These are phyloP conservation scores for Saccostrea echinata DNA, from an alignment of 1,140 invertebrate species.

Conservation along the genomic window DNA sequence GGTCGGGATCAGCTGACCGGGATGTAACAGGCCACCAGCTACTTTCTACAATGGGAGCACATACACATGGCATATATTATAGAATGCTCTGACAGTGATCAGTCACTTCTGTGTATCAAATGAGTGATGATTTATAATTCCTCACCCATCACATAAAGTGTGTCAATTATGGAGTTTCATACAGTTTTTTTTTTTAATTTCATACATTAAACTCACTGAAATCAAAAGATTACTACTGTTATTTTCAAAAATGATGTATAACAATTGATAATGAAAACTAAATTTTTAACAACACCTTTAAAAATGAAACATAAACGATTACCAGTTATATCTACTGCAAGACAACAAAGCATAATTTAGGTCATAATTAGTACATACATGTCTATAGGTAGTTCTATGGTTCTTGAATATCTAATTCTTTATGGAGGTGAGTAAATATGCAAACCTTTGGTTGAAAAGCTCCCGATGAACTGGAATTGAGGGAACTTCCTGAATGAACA, in stretches of 20 bases:
- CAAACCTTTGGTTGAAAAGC: slow-evolving; percentile 94
- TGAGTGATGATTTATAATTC: slow-evolving; percentile 48
- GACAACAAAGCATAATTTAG: neutral
- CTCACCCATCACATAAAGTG: neutral
- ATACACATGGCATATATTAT: slow-evolving; percentile 15
- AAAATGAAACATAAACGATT: neutral
- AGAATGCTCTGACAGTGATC: neutral
- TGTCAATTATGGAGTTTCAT: too few species aligned
- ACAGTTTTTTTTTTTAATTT: too few species aligned
- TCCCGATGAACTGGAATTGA: slow-evolving; percentile 89
- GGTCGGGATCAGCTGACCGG: slow-evolving; percentile 59
- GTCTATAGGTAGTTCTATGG: neutral
- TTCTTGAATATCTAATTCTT: neutral
- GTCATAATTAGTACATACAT: neutral
- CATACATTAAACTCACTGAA: too few species aligned
- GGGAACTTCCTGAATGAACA: slow-evolving; percentile 86
- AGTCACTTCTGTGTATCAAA: neutral
- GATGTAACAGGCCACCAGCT: slow-evolving; percentile 55
- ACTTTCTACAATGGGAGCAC: slow-evolving; percentile 44
- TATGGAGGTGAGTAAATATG: neutral
- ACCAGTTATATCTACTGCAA: neutral
- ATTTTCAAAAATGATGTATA: neutral
- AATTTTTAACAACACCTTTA: neutral
- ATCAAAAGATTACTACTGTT: too few species aligned
- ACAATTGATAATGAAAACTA: neutral